Base-by-base conservation (phyloP, 2,797 vertebrate genomes). In the Acanthurus tractus region DNA sequence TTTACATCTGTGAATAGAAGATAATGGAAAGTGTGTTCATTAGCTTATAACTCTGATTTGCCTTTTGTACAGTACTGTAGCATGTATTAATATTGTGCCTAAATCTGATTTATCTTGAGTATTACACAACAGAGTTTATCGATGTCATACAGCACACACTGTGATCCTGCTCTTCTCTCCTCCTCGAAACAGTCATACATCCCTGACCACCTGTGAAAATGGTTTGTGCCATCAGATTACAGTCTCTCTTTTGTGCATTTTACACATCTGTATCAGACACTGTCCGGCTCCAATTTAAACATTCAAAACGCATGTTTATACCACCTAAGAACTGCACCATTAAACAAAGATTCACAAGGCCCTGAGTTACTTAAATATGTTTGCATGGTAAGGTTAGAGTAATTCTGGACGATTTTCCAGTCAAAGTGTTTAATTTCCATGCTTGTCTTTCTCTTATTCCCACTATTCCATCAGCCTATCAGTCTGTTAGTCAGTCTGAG, bases 371-470 rank as follows among this genome's bases (percentile, higher is more conserved):
- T 3, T 3, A 20, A 34, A n/a, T 23, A 12, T 18, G 42, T 76
- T 49, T 62, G 13, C 36, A 48, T 13, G 20, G 8, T 17, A 4
- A 7, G 13, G 46, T 15, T 57, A 45, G 1, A 5, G 3, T 53
- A 2, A 2, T 25, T 62, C 13, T 40, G 65, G 23, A 44, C 49
- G 25, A 25, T 61, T 54, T 70, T 20, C 55, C n/a, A 58, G 52
- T 66, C 55, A 46, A 40, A 13, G 13, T 9, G 50, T 78, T 71
- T 63, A 14, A 70, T 74, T 7, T n/a, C 22, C 15, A 10, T 64
- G 42, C 18, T 48, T 55, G 34, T 50, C 40, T 34, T 44, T 63
- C n/a, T 36, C 17, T 62, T 25, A 23, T 49, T 14, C 53, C n/a
- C 38, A 45, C 55, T 66, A 23, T 10, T 67, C 12, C 38, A 46